These are phyloP conservation scores for Eucidaris tribuloides DNA, from an alignment of 35 echinoderm and acorn worm genomes.

Conservation along the genomic window DNA sequence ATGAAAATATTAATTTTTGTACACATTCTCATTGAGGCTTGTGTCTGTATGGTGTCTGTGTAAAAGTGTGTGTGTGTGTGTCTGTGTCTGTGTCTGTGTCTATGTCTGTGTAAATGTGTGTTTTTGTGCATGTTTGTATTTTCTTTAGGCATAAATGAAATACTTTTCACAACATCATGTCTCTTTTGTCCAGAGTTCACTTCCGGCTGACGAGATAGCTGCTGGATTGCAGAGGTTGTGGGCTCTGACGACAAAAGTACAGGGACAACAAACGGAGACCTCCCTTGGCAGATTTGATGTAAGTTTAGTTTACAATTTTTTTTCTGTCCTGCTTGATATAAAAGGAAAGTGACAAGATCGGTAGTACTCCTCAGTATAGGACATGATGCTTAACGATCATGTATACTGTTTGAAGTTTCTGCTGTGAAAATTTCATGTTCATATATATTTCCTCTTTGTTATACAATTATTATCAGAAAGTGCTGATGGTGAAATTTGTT, in stretches of 20 bases:
- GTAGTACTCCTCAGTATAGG: no score
- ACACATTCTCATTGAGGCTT: no score
- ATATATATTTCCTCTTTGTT: background rate
- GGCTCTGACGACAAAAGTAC: constrained; percentile 83
- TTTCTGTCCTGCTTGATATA: background rate
- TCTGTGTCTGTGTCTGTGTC: no score
- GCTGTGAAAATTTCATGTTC: background rate
- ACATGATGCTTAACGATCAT: no score
- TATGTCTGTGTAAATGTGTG: no score
- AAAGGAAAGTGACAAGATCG: no score
- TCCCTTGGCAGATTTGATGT: constrained; percentile 96
- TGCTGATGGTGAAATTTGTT: background rate
- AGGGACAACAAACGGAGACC: constrained; percentile 63
- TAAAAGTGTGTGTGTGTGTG: no score
- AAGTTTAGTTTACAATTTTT: constrained; percentile 54
- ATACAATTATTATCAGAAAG: background rate
- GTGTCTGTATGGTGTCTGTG: no score
- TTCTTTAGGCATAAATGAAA: no score
- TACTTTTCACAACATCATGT: no score
- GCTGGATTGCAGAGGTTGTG: constrained; percentile 79
- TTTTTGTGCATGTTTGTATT: no score
- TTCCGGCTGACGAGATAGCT: constrained; percentile 56
- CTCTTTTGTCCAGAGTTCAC: constrained; percentile 21
- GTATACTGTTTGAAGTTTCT: background rate
- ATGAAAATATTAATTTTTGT: no score